Evolutionary conservation across 2,888 invertebrate genomes (phyloP), one percentile per base, ranked within the genome.

Genomic region (Harpalus rubripes): DNA sequence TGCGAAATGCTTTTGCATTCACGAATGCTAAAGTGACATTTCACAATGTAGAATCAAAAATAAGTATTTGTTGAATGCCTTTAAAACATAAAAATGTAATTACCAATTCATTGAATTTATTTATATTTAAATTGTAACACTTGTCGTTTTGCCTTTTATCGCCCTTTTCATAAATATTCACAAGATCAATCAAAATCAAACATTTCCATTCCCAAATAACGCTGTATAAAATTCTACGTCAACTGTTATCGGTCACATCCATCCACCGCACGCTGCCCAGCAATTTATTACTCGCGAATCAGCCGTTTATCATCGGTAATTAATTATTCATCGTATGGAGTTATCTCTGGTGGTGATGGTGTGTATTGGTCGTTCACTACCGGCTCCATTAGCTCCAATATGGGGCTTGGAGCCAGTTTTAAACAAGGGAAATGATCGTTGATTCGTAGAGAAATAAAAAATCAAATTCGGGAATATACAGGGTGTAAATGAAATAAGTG

Each of bases 311-410:
- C 78, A 59, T 78, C 56, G 78, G 58, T 59, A 78, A 78, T 78
- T 78, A 78, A 78, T 78, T 78, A 78, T 58, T 78, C 78, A 78
- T 12, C 78, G 18, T 78, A 78, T 58, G 58, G 56, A 78, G 78
- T 78, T 78, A 78, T 59, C 78, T 44, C 63, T 7, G 32, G 32
- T 32, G 32, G 32, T n/a, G 39, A 32, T 68, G 68, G 39, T 68
- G 68, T 32, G 68, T 68, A 68, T 32, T 32, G 7, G 26, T 32
- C 26, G 74, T 7, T 5, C 76, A 7, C 10, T 10, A 26, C 59
- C 56, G 16, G 32, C 26, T 32, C 58, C 59, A 78, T 78, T 78
- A 78, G 58, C 26, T 39, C 22, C 52, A 74, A 74, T 8, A 32
- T 32, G 32, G 32, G 6, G 32, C 6, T 32, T 5, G 32, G 6